Conservation (phyloP, 2,797 vertebrate genomes). For the Loriculus beryllinus region DNA sequence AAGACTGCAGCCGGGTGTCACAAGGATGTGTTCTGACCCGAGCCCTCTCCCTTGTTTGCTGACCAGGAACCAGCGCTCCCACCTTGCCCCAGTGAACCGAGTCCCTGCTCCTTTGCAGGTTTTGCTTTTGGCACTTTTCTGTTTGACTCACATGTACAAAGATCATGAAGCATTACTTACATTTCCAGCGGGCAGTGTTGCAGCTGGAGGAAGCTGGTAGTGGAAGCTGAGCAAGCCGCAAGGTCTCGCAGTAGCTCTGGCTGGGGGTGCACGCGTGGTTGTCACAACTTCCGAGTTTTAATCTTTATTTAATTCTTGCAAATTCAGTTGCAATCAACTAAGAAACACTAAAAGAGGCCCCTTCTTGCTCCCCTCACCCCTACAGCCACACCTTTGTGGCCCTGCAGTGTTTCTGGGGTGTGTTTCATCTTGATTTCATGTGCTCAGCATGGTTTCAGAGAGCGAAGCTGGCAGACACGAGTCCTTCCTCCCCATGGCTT, state of each 20-base stretch:
- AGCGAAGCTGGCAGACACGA: neutral
- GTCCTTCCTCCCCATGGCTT: neutral
- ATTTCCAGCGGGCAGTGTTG: neutral
- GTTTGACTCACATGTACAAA: neutral
- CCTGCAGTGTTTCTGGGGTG: neutral
- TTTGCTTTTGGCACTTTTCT: neutral
- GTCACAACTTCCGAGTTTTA: neutral
- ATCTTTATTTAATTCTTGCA: neutral
- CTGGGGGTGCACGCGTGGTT: neutral
- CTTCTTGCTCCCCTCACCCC: neutral
- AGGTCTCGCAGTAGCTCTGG: neutral
- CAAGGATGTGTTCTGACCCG: neutral
- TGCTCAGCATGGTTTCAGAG: neutral
- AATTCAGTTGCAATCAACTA: neutral
- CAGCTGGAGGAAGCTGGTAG: neutral
- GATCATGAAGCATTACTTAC: neutral
- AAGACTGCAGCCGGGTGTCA: neutral
- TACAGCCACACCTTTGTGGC: neutral
- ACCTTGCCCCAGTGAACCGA: neutral
- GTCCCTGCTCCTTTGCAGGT: slow-evolving; percentile 6
- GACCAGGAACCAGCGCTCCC: neutral
- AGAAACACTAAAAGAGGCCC: neutral
- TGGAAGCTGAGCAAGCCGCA: neutral
- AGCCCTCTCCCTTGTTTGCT: neutral
- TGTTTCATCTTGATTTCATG: neutral